Base-by-base conservation (phyloP, 2,113 vertebrate genomes). In the Marmota flaviventris region DNA sequence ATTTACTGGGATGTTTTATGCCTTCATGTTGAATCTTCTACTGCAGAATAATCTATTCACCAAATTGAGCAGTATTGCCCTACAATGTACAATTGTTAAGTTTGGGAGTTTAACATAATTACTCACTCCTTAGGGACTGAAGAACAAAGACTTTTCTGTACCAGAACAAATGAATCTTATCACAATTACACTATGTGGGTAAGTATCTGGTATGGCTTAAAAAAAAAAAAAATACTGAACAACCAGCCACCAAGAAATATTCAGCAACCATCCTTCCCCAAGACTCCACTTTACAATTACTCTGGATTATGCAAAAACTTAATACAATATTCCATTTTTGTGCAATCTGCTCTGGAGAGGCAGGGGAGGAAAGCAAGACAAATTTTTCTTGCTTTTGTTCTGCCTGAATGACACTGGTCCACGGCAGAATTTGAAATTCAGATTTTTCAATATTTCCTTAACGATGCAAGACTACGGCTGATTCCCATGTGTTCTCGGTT, bases 391-490 rank as follows among this genome's bases (percentile, higher is more conserved):
- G 63, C 56, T 70, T 95, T 18, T 37, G 75, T 63, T 87, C 89
- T 77, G 42, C 81, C 11, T 76, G 45, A 56, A 77, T 94, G 69
- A 89, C 2, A n/a, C 69, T 61, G 70, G 63, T 65, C 78, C 24
- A 0, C 5, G 27, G 4, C 51, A 63, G 51, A 78, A 94, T 93
- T 13, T 81, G 84, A 83, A 81, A 94, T 85, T 84, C 75, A 48
- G 39, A 73, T 61, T 89, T 90, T 84, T 89, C 48, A 65, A 4
- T 45, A 65, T 48, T 65, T 93, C 89, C 45, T 63, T 58, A 78
- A 86, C 3, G 10, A 25, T 22, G 39, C 42, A 34, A 39, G 63
- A 48, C 22, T 42, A 61, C 1, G 20, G 48, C 79, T 24, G 13
- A 81, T 0, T 4, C 20, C 70, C 73, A 27, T 3, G 85, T 75